phyloP scores from a whole-genome alignment of 2,888 invertebrate species.

The Digitonthophagus gazella region DNA sequence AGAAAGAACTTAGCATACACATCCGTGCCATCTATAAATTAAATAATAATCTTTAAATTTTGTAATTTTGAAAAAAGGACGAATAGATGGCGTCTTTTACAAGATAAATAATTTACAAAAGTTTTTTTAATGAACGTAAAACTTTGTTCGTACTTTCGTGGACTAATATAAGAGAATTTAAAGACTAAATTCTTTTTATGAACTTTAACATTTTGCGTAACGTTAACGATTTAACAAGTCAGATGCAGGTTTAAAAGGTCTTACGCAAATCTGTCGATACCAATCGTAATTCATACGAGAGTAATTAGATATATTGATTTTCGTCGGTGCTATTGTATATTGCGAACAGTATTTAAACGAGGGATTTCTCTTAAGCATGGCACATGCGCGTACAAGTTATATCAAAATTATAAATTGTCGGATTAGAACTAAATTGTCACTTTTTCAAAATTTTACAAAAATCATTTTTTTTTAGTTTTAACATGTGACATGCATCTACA shows the following conservation, averaged over 20 bases:
- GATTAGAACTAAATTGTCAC: neutral
- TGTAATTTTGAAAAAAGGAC: neutral
- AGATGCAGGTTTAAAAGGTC: neutral
- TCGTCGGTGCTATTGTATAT: neutral
- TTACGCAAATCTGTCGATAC: neutral
- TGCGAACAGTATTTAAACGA: neutral
- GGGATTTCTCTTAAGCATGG: neutral
- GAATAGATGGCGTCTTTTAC: neutral
- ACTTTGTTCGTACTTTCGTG: neutral
- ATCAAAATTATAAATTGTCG: neutral
- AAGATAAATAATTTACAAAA: too few species aligned
- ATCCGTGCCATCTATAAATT: neutral
- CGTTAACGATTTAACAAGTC: neutral
- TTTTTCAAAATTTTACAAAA: too few species aligned
- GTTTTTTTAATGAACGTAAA: neutral
- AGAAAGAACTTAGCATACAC: too few species aligned
- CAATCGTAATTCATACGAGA: neutral
- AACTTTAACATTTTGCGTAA: neutral
- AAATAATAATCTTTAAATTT: neutral
- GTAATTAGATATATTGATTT: neutral
- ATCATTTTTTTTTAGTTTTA: too few species aligned
- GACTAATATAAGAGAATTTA: neutral
- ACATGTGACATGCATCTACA: too few species aligned
- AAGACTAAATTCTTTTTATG: neutral
- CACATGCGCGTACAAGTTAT: neutral